phyloP scores from a whole-genome alignment of 2,797 vertebrate genomes.

The Syngnathus acus region DNA sequence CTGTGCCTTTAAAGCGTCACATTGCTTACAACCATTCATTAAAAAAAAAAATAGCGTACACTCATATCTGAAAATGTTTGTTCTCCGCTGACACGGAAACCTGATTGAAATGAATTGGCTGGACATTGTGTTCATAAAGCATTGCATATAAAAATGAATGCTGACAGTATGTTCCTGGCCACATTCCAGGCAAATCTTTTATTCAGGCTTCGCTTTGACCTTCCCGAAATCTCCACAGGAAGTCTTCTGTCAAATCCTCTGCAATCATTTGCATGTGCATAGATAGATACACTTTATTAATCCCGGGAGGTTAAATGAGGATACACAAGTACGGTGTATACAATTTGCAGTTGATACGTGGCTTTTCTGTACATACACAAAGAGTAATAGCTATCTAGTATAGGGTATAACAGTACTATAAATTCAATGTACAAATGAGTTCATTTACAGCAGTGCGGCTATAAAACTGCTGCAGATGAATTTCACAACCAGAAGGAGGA shows the following conservation, averaged over 20 bases:
- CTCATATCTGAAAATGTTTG: background rate
- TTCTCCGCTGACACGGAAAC: background rate
- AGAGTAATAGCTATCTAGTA: background rate
- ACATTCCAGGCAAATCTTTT: background rate
- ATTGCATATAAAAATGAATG: background rate
- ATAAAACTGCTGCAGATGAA: conserved; percentile 20
- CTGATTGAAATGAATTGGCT: background rate
- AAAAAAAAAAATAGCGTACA: background rate
- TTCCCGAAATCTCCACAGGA: background rate
- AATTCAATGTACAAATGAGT: conserved; percentile 2
- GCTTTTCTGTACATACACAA: background rate
- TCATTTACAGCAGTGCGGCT: conserved; percentile 4
- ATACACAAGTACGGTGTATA: background rate
- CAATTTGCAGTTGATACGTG: background rate
- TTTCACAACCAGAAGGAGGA: conserved; percentile 26
- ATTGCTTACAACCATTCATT: background rate
- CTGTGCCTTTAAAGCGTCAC: background rate
- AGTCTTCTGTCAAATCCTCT: background rate
- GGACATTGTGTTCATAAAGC: background rate
- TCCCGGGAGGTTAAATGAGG: background rate
- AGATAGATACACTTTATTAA: background rate
- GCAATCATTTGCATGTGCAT: background rate
- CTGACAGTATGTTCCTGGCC: background rate
- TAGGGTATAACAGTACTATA: background rate
- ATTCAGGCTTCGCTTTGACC: background rate